Evolutionary conservation across 2,113 vertebrate genomes (phyloP), one percentile per base, ranked within the genome.

Genomic region (Dipodomys ordii): DNA sequence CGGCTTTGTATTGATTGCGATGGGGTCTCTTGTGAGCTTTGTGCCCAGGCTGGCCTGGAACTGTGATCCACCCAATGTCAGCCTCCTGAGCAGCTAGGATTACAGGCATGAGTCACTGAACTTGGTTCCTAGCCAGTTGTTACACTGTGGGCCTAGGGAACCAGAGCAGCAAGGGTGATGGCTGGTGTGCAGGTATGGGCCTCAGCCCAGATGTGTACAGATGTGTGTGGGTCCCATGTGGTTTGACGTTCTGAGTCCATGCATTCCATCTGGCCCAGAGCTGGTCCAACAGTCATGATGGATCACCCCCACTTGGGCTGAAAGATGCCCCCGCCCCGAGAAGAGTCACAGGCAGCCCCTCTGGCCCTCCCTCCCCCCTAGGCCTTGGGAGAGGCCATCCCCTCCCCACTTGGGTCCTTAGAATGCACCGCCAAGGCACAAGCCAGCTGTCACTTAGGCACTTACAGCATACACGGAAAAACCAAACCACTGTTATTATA

Each of bases 401-500:
- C 9, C 74, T 67, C 78, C 78, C 53, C 49, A n/a, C 83, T 86
- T 49, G 0, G 74, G 91, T 83, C 74, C 71, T 95, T 81, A 89
- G 89, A 88, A 96, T 65, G 88, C 96, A 89, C 93, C 79, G 7
- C 69, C 16, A 0, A 69, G 87, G 87, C 94, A 85, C 53, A 74
- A 69, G 95, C 95, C 96, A 92, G 92, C 97, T 97, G 96, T 97
- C 97, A 97, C 97, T 96, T 94, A 83, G 95, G 94, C 96, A 96
- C 97, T 97, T 96, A 96, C 73, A 82, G 90, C 96, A 97, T 93
- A 90, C 88, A 13, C 4, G 27, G 96, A 94, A 97, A 97, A 97
- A 96, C 94, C 97, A 97, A 97, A 96, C 97, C 94, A 97, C 97
- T 97, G 91, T 97, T 96, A 98, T 98, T 97, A 97, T 76, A 96